Percentiles rank a stretch among this genome's conserved stretches.
phyloP scores from a whole-genome alignment of 1,140 invertebrate genomes.

The Trichonephila inaurata region DNA sequence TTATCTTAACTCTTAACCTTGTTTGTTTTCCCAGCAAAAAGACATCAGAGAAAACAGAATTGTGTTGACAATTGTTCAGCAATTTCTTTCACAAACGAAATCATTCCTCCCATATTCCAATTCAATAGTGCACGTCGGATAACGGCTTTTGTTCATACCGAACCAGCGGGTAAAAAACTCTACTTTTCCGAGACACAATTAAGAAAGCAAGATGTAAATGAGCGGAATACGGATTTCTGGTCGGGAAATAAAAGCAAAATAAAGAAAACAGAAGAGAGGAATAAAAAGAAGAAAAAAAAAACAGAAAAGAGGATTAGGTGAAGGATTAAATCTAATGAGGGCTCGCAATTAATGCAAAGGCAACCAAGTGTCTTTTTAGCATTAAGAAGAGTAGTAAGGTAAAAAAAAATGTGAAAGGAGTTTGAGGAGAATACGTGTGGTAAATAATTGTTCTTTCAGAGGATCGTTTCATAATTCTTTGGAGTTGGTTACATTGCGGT shows the following conservation, averaged over 20 bases:
- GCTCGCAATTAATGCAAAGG: constrained; percentile 42
- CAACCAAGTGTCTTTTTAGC: constrained; percentile 36
- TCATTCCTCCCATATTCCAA: constrained; percentile 49
- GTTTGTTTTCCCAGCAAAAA: not conserved
- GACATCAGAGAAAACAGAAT: not conserved
- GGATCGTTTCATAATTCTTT: not conserved
- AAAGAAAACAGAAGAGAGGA: not conserved
- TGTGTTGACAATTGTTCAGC: constrained; percentile 48
- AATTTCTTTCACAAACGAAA: constrained; percentile 30
- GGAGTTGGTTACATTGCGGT: not conserved
- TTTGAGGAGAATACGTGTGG: not conserved
- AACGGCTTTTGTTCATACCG: not conserved
- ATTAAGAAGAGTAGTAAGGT: not conserved
- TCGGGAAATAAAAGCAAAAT: not conserved
- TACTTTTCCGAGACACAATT: constrained; percentile 33
- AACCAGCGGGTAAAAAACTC: not conserved
- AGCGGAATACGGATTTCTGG: constrained; percentile 35
- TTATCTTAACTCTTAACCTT: not conserved
- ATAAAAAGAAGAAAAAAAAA: not conserved
- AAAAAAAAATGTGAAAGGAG: not conserved
- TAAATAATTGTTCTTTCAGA: constrained; percentile 1
- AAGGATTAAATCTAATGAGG: constrained; percentile 54
- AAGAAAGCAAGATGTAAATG: constrained; percentile 43
- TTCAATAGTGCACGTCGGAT: not conserved
- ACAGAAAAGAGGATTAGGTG: not conserved